Conservation (phyloP, 2,888 invertebrate species). For the Polydrusus pterygomalis region DNA sequence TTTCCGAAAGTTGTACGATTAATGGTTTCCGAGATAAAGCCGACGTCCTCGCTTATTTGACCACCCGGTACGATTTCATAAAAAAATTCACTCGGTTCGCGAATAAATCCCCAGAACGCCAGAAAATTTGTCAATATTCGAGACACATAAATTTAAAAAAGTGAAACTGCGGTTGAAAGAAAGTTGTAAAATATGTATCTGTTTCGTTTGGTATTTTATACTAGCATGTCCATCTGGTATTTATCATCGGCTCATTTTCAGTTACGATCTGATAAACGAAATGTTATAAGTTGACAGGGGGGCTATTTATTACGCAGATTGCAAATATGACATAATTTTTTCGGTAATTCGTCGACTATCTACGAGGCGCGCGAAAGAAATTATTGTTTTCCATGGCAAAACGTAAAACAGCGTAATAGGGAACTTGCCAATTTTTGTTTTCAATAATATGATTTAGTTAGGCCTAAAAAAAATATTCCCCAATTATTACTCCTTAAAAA, state of each 20-base stretch:
- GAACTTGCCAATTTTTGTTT: too few relatives aligned
- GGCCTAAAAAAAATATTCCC: too few relatives aligned
- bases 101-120: background rate
- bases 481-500: too few relatives aligned
- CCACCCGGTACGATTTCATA: too few relatives aligned
- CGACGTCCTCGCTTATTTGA: too few relatives aligned
- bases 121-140: background rate
- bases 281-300: background rate
- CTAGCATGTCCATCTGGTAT: constrained; percentile 38
- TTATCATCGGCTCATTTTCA: constrained; percentile 26
- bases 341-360: background rate
- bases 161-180: constrained; percentile 44
- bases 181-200: constrained; percentile 34
- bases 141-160: constrained; percentile 36
- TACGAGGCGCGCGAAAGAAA: too few relatives aligned
- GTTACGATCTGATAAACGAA: constrained; percentile 36
- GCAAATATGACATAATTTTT: constrained; percentile 20
- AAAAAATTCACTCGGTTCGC: background rate
- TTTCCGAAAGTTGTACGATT: too few relatives aligned
- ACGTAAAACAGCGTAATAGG: too few relatives aligned
- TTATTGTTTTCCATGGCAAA: too few relatives aligned
- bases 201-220: background rate
- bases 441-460: too few relatives aligned
- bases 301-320: constrained; percentile 17
- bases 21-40: too few relatives aligned